Conservation (phyloP, 2,113 vertebrate genomes). For the Microcebus griseorufus region DNA sequence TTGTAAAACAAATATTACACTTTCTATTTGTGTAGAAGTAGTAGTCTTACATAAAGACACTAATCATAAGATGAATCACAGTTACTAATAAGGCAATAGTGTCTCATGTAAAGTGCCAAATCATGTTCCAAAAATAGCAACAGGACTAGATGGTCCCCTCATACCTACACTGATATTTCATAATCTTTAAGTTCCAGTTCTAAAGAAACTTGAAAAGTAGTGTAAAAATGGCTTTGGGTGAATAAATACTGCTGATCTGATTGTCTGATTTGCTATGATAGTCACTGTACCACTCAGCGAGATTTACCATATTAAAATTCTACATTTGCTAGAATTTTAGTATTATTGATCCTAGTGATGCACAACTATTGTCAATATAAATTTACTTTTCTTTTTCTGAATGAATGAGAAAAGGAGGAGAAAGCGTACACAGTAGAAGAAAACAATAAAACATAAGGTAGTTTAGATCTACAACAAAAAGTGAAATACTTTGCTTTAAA, state of each 20-base stretch:
- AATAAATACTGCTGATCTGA: not conserved
- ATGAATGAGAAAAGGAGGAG: not conserved
- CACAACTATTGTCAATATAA: not conserved
- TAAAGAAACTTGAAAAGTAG: not conserved
- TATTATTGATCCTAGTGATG: not conserved
- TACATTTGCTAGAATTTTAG: constrained; percentile 62
- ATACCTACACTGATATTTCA: not conserved
- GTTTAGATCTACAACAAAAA: not conserved
- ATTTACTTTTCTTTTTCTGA: not conserved
- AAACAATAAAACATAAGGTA: not conserved
- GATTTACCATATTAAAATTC: constrained; percentile 60
- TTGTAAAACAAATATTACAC: not conserved
- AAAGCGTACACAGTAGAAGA: not conserved
- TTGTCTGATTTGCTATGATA: constrained; percentile 63
- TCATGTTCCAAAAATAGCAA: not conserved
- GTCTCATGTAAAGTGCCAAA: not conserved
- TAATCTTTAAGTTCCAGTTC: not conserved
- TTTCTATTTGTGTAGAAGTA: not conserved
- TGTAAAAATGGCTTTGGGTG: not conserved
- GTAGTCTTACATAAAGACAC: not conserved
- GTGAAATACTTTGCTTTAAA: not conserved
- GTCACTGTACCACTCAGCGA: constrained; percentile 31
- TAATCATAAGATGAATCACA: not conserved
- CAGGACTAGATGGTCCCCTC: not conserved
- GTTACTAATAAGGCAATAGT: not conserved